A percentile compares a stretch with the other conserved stretches of the same genome.
These are phyloP conservation scores for Rhagologus leucostigma DNA, from an alignment of 2,113 vertebrate genomes.

Conservation along the genomic window DNA sequence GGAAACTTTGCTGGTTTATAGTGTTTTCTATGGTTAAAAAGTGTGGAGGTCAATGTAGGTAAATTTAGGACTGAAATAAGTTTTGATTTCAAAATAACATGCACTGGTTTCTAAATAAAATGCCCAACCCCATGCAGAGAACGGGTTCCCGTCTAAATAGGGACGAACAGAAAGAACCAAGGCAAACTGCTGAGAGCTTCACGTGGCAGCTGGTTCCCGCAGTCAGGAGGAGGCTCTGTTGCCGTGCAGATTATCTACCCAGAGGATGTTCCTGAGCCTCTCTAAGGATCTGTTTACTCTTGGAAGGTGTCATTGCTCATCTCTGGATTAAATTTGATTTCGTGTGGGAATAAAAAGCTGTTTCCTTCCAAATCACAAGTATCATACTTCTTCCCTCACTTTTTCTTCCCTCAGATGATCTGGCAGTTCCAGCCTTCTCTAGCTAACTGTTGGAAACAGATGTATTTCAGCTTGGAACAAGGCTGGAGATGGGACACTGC, in stretches of 20 bases:
- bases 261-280: not conserved
- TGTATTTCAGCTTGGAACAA: not conserved
- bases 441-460: not conserved
- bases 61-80: not conserved
- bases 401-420: not conserved
- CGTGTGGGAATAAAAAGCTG: not conserved
- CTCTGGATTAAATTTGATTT: not conserved
- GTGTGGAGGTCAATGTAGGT: not conserved
- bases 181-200: not conserved
- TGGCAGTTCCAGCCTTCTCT: not conserved
- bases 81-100: not conserved
- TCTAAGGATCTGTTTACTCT: not conserved
- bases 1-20: not conserved
- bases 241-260: not conserved
- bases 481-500: not conserved
- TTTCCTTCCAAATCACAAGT: not conserved
- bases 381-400: not conserved
- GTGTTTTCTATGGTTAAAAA: not conserved
- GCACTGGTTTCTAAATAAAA: not conserved
- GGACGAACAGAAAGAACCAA: not conserved
- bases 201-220: accelerated
- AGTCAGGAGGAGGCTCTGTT: not conserved
- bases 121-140: not conserved
- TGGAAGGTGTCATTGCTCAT: not conserved
- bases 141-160: not conserved